phyloP scores from a whole-genome alignment of 2,113 vertebrate species.

The Phaethornis superciliosus region DNA sequence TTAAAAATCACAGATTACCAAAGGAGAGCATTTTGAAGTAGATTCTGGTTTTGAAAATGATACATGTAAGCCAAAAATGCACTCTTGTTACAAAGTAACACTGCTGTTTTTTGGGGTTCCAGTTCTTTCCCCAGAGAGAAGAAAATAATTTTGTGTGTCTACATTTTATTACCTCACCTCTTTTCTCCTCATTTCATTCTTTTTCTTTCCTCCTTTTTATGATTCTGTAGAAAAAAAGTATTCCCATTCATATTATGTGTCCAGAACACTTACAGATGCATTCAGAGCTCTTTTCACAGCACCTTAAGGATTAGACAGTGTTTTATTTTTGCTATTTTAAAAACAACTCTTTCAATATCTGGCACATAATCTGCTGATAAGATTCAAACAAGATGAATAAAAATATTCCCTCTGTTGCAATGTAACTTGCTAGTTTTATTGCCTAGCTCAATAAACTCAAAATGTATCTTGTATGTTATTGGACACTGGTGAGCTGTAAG shows the following conservation, averaged over 20 bases:
- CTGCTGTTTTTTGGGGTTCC: background rate
- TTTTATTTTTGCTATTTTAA: conserved; percentile 48
- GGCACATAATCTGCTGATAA: conserved; percentile 42
- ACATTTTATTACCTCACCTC: conserved; percentile 19
- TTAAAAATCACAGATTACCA: background rate
- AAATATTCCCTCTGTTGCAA: conserved; percentile 40
- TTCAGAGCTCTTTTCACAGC: conserved; percentile 35
- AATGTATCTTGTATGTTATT: background rate
- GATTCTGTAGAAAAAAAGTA: background rate
- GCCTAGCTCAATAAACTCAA: conserved; percentile 7
- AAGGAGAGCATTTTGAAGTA: background rate
- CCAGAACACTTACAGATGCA: conserved; percentile 34
- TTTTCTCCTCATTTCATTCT: conserved; percentile 19
- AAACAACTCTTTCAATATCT: conserved; percentile 45
- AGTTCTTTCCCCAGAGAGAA: background rate
- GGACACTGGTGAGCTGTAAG: background rate
- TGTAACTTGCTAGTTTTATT: conserved; percentile 33
- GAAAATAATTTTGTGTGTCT: background rate
- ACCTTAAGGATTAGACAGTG: background rate
- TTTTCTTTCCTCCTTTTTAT: background rate
- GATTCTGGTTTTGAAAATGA: background rate
- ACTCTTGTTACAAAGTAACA: background rate
- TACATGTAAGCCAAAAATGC: background rate
- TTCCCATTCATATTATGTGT: background rate
- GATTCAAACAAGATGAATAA: conserved; percentile 47